Evolutionary conservation across 1,140 invertebrate genomes (phyloP).

Genomic region (Lordiphosa clarofinis): DNA sequence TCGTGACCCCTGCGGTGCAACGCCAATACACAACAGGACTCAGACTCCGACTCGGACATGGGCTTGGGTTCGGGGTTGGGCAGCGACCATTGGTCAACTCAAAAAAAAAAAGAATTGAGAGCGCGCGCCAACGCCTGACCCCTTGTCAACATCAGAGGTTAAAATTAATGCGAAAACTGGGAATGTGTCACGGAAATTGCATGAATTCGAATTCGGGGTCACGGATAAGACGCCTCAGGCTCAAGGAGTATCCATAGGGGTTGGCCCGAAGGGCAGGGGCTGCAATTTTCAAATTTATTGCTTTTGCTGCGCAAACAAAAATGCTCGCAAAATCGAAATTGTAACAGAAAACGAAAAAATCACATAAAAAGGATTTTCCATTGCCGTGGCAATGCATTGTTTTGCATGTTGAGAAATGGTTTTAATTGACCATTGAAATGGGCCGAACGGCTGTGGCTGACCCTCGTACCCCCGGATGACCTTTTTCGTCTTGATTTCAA

Average conservation of each 20-base stretch:
- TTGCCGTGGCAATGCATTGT: constrained; percentile 40
- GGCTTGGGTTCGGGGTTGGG: constrained; percentile 27
- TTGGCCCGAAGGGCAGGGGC: constrained; percentile 37
- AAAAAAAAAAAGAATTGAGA: constrained; percentile 43
- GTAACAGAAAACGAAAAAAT: constrained; percentile 41
- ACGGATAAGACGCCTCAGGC: constrained; percentile 59
- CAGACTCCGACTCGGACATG: constrained; percentile 6
- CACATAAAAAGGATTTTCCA: constrained; percentile 51
- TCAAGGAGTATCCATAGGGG: constrained; percentile 64
- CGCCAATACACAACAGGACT: constrained; percentile 27
- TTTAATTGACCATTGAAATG: constrained; percentile 61
- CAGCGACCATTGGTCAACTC: constrained; percentile 30
- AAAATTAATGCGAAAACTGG: constrained; percentile 73
- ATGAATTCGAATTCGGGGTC: constrained; percentile 63
- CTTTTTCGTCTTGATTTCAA: constrained; percentile 63
- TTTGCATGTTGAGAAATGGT: constrained; percentile 69
- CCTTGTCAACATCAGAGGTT: constrained; percentile 70
- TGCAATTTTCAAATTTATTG: constrained; percentile 66
- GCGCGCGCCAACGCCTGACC: constrained; percentile 54
- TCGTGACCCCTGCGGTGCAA: constrained; percentile 69
- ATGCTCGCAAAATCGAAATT: constrained; percentile 53
- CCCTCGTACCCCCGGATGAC: constrained; percentile 47
- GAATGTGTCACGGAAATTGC: constrained; percentile 67
- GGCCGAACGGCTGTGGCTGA: constrained; percentile 39
- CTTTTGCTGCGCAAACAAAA: constrained; percentile 38